Base-by-base conservation (phyloP, 2,113 vertebrate species). In the Dermatemys mawii region DNA sequence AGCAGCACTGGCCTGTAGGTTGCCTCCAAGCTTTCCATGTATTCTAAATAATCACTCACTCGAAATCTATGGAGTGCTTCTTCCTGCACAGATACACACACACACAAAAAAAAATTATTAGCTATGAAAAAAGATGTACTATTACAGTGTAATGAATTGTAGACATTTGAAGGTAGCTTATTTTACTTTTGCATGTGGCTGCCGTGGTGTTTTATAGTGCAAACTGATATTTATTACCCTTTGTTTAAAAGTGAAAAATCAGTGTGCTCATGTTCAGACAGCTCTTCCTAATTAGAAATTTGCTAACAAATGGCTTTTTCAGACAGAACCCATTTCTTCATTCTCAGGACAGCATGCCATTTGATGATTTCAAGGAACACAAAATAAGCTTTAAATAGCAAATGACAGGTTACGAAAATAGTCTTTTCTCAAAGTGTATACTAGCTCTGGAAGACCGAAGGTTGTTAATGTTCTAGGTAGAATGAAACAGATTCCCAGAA, bases 51-150 rank as follows among this genome's bases (percentile, higher is more conserved):
- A 95, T 98, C 92, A 75, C 98, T 97, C 93, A 99, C 97, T 95
- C 93, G 98, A 98, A 99, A 99, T 63, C 98, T 98, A 90, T 86
- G 97, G 85, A 99, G 98, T 19, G 99, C 98, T 98, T 99, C 99
- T 97, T 99, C 99, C 99, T 99, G 97, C 78, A 95, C 78, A 95
- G 96, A 95, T 38, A 95, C 11, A 96, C 2, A 84, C 48, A 87
- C n/a, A n/a, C n/a, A n/a, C n/a, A n/a, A n/a, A 84, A 88, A n/a
- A 89, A 22, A 51, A 35, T 84, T 85, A 78, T 92, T 93, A 83
- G n/a, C 14, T 63, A 60, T 27, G 29, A 75, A 89, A 89, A 91
- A 87, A 95, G 24, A 90, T 2, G 14, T 16, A 87, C 2, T 92
- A 60, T 70, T 93, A 49, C 83, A 94, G 87, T 44, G 54, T 88